Conservation (phyloP, 2,888 invertebrate species). For the Venusia cambrica region DNA sequence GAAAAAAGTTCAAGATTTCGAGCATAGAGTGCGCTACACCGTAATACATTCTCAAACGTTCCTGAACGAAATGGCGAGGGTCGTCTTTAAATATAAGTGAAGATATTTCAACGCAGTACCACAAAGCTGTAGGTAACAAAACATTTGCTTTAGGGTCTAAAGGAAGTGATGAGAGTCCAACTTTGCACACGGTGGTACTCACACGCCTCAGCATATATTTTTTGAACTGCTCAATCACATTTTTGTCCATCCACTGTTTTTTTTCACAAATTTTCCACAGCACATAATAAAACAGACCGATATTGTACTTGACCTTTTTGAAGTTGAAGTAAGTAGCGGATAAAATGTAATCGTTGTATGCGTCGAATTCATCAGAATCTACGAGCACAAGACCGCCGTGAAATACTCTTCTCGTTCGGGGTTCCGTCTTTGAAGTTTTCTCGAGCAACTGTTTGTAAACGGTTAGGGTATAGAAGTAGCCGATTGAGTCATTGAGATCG, state of each 20-base stretch:
- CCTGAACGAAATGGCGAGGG: slow-evolving; percentile 32
- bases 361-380: slow-evolving; percentile 42
- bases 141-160: slow-evolving; percentile 38
- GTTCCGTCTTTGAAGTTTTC: slow-evolving; percentile 36
- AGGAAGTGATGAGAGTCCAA: slow-evolving; percentile 44
- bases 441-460: slow-evolving; percentile 43
- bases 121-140: slow-evolving; percentile 40
- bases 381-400: slow-evolving; percentile 45
- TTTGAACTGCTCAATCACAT: slow-evolving; percentile 42
- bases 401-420: slow-evolving; percentile 41
- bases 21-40: slow-evolving; percentile 38
- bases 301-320: slow-evolving; percentile 43
- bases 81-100: slow-evolving; percentile 43
- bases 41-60: slow-evolving; percentile 38
- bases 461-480: slow-evolving; percentile 47
- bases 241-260: slow-evolving; percentile 50
- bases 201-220: slow-evolving; percentile 43
- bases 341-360: slow-evolving; percentile 49
- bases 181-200: slow-evolving; percentile 36
- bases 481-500: slow-evolving; percentile 42
- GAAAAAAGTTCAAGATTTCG: slow-evolving; percentile 38
- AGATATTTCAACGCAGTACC: slow-evolving; percentile 47
- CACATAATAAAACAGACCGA: slow-evolving; percentile 45
- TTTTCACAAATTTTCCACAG: slow-evolving; percentile 48
- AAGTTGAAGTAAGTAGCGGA: slow-evolving; percentile 46